Conservation (phyloP, 2,888 invertebrate genomes). For the Caenorhabditis sp. region DNA sequence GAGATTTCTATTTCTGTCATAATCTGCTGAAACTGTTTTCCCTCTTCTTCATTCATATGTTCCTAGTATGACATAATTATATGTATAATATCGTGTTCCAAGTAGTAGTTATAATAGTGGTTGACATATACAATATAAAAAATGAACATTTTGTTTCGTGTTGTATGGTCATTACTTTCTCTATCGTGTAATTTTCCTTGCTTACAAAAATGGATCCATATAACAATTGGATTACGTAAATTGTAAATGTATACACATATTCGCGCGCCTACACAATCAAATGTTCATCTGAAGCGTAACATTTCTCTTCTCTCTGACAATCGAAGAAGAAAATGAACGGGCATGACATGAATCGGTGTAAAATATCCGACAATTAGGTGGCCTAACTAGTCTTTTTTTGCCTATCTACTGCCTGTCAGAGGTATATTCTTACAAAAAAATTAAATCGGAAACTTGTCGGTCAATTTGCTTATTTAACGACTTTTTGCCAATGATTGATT, state of each 20-base stretch:
- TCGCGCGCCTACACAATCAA: neutral
- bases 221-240: conserved; percentile 2
- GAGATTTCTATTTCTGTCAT: neutral
- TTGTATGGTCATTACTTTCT: conserved; percentile 1
- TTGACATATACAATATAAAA: neutral
- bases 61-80: neutral
- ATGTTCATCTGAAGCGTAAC: conserved; percentile 23
- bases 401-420: too few relatives aligned
- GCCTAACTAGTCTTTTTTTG: conserved; percentile 1
- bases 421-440: too few relatives aligned
- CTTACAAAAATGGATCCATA: neutral
- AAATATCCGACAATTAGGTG: neutral
- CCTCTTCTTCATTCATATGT: neutral
- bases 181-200: neutral
- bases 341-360: neutral
- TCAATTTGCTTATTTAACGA: neutral
- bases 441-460: neutral
- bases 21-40: neutral
- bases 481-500: neutral
- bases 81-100: neutral
- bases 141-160: neutral
- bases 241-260: neutral
- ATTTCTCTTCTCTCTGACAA: neutral
- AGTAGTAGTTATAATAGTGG: neutral
- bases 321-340: neutral